Evolutionary conservation across 2,888 invertebrate species (phyloP).

Genomic region (Nomada goodeniana): DNA sequence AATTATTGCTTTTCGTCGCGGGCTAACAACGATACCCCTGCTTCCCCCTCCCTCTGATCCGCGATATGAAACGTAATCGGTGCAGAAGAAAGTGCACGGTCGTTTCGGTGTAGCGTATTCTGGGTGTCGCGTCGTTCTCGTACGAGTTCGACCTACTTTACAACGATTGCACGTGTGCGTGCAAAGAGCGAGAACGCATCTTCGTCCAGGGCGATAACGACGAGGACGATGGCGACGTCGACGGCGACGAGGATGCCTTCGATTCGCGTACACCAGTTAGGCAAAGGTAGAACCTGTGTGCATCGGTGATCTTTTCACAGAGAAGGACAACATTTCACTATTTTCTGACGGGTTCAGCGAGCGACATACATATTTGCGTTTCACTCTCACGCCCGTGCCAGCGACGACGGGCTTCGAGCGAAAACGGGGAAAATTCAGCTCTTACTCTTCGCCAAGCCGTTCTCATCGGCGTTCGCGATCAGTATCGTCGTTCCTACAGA

Average conservation of each 20-base stretch:
- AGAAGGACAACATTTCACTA: constrained; percentile 73
- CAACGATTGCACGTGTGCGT: constrained; percentile 42
- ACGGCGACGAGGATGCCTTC: constrained; percentile 24
- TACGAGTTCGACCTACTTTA: constrained; percentile 76
- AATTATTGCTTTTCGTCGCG: background rate
- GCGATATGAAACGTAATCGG: background rate
- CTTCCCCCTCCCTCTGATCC: background rate
- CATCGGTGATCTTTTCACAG: constrained; percentile 21
- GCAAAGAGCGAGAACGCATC: constrained; percentile 31
- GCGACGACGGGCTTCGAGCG: constrained; percentile 41
- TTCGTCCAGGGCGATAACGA: background rate
- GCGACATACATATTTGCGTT: constrained; percentile 67
- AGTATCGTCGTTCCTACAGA: constrained; percentile 5
- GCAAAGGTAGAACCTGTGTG: constrained; percentile 18
- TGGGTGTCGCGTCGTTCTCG: constrained; percentile 27
- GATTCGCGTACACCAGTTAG: background rate
- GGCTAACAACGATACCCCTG: too few relatives aligned
- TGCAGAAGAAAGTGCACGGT: constrained; percentile 26
- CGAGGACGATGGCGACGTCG: background rate
- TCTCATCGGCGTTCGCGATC: constrained; percentile 39
- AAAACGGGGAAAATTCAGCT: constrained; percentile 72
- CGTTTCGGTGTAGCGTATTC: constrained; percentile 26
- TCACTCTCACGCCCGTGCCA: constrained; percentile 65
- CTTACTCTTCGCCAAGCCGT: constrained; percentile 66
- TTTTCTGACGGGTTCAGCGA: constrained; percentile 72